phyloP scores from a whole-genome alignment of 2,113 vertebrate species.

The Dicerorhinus sumatrensis region DNA sequence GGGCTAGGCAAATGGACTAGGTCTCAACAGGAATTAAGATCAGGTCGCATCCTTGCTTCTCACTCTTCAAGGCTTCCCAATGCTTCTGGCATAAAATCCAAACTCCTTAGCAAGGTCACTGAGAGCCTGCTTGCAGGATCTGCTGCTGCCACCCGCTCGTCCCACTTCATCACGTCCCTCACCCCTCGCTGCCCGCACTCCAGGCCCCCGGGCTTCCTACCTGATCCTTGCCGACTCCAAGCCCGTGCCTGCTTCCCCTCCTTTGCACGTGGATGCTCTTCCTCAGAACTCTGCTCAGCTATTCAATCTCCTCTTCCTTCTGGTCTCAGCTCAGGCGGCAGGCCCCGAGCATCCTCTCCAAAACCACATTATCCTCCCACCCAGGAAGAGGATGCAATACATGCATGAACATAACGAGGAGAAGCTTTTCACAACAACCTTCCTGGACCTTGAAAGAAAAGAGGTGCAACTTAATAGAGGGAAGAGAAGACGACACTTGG shows the following conservation, averaged over 20 bases:
- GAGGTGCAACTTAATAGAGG: background rate
- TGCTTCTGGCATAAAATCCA: background rate
- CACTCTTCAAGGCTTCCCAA: background rate
- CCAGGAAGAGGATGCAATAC: background rate
- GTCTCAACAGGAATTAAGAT: background rate
- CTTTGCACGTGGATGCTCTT: background rate
- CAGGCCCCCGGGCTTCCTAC: background rate
- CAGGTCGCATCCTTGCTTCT: accelerated
- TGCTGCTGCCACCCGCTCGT: background rate
- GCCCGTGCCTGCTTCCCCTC: background rate
- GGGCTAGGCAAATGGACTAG: background rate
- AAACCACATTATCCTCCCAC: background rate
- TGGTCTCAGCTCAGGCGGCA: background rate
- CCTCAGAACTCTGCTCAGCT: background rate
- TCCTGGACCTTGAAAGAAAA: background rate
- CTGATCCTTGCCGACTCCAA: background rate
- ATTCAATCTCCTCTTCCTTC: background rate
- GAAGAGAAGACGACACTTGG: background rate
- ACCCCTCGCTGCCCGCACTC: background rate
- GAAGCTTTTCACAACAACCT: background rate
- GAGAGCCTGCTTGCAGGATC: background rate
- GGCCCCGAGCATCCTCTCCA: background rate
- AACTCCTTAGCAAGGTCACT: background rate
- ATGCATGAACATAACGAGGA: background rate
- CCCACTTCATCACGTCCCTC: background rate